A percentile compares a stretch with the other conserved stretches of the same genome.
These are phyloP conservation scores for Protonemura montana DNA, from an alignment of 2,888 invertebrate species.

Conservation along the genomic window DNA sequence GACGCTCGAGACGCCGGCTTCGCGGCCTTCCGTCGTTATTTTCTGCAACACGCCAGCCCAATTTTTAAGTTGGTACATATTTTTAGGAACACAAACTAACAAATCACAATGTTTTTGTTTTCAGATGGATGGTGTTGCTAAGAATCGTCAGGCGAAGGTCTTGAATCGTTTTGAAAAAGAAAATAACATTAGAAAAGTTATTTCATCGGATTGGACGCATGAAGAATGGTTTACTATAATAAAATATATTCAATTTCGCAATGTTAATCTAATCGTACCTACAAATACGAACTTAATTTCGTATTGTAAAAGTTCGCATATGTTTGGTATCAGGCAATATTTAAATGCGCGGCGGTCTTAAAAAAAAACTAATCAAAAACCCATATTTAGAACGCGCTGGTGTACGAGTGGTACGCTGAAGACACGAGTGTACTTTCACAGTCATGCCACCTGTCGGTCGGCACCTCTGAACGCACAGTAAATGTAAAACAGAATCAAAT, in stretches of 20 bases:
- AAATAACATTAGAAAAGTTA: neutral
- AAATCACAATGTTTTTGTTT: neutral
- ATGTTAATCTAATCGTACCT: neutral
- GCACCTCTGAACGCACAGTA: neutral
- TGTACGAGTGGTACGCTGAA: neutral
- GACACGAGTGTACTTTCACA: neutral
- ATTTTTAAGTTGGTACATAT: neutral
- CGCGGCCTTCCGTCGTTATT: neutral
- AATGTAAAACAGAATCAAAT: neutral
- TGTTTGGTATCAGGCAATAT: neutral
- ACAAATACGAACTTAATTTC: neutral
- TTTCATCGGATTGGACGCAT: neutral
- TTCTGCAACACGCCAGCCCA: neutral
- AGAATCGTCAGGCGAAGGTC: neutral
- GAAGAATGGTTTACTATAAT: neutral
- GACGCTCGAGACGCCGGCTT: neutral
- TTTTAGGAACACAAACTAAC: neutral
- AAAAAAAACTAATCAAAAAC: neutral
- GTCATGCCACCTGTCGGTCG: neutral
- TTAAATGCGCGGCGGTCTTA: neutral
- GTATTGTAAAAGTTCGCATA: neutral
- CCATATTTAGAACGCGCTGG: neutral
- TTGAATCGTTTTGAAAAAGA: neutral
- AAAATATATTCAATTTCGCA: neutral
- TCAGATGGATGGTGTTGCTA: neutral